Evolutionary conservation across 2,888 invertebrate species (phyloP).

Genomic region (Chorisops tibialis): DNA sequence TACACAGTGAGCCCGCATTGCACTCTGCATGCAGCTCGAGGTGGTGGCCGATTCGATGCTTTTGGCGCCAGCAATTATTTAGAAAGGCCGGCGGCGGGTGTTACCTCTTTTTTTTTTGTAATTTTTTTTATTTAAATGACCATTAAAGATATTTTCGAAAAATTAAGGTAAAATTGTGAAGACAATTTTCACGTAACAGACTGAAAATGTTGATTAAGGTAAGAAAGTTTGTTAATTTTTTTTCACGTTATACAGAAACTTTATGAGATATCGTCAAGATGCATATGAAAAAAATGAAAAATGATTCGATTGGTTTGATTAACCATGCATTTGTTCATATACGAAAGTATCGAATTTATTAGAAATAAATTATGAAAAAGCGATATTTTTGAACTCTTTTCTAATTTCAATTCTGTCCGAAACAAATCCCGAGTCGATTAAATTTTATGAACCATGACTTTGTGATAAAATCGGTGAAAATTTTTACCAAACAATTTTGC

Average conservation of each 20-base stretch:
- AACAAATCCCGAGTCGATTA: conserved; percentile 1
- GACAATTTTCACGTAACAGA: no score
- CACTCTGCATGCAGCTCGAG: neutral
- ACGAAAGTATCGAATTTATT: neutral
- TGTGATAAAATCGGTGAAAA: neutral
- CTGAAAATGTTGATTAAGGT: no score
- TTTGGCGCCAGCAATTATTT: conserved; percentile 2
- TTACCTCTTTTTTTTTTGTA: neutral
- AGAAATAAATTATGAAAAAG: neutral
- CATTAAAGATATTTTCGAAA: no score
- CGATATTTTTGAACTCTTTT: no score
- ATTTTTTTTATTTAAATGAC: no score
- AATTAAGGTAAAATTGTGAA: no score
- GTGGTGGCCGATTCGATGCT: neutral
- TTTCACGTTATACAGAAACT: no score
- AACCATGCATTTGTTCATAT: conserved; percentile 4
- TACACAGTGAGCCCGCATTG: neutral
- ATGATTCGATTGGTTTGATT: neutral
- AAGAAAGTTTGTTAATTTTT: no score
- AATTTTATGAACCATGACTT: conserved; percentile 13
- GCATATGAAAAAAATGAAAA: neutral
- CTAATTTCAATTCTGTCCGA: neutral
- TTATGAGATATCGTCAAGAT: neutral
- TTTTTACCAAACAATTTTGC: no score
- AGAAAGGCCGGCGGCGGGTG: neutral